A percentile compares a stretch with the other conserved stretches of the same genome.
These are phyloP conservation scores for Trissonchulus latispiculum DNA, from an alignment of 2,888 invertebrate genomes.

Conservation along the genomic window DNA sequence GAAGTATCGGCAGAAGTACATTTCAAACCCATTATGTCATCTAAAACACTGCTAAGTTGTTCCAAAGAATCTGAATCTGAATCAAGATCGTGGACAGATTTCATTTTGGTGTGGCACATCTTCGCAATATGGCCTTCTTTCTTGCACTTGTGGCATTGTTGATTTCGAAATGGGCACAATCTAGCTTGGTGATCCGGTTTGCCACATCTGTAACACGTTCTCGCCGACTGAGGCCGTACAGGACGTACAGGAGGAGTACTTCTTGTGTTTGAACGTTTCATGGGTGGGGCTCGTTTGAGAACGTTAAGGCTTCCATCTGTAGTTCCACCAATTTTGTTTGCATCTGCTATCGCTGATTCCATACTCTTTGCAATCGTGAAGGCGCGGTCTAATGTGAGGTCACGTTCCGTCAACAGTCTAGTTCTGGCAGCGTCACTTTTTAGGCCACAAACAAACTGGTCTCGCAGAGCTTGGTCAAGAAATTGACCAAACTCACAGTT, in stretches of 20 bases:
- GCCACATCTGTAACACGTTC: neutral
- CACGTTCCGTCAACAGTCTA: neutral
- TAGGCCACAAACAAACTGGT: neutral
- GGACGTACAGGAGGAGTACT: too few species aligned
- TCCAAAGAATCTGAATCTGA: neutral
- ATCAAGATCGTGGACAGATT: neutral
- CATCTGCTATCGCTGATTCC: neutral
- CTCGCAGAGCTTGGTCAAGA: neutral
- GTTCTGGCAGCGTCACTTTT: neutral
- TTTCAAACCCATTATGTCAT: neutral
- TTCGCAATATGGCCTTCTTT: slow-evolving; percentile 22
- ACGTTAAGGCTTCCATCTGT: neutral
- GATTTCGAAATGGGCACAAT: slow-evolving; percentile 17
- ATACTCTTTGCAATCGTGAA: neutral
- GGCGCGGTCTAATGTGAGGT: neutral
- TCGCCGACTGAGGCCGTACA: too few species aligned
- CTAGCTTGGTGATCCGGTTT: neutral
- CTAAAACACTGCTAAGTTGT: neutral
- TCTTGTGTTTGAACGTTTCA: too few species aligned
- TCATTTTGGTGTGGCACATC: slow-evolving; percentile 7
- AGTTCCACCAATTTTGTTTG: neutral
- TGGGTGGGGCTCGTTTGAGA: too few species aligned
- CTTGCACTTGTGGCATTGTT: slow-evolving; percentile 20
- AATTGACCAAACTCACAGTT: neutral
- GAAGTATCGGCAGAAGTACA: neutral